Base-by-base conservation (phyloP, 2,113 vertebrate species). In the Oryctolagus cuniculus region DNA sequence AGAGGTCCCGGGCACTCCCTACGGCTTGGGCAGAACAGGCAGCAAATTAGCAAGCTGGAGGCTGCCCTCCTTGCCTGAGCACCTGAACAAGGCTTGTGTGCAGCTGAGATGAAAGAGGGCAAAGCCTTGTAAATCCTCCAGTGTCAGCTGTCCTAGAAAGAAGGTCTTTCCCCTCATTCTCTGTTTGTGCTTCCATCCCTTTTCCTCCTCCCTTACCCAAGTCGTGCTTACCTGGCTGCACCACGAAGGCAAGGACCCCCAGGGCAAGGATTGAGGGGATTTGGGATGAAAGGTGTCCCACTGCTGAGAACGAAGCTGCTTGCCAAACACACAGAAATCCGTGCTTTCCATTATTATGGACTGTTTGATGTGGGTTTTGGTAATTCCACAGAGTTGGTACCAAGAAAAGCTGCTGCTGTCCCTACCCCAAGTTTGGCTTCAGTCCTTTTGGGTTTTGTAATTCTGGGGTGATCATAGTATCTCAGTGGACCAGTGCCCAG, bases 231-330 rank as follows among this genome's bases (percentile, higher is more conserved):
- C 4, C 80, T 90, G 91, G 79, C 66, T 66, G 25, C 67, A 67
- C 13, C 70, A 64, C 44, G 84, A 44, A 95, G 38, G 78, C 22
- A 58, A 88, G 75, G 29, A 91, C 55, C 69, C 89, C 67, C 74
- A 73, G 75, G 89, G 21, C 70, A 95, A 93, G 69, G 36, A 95
- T 94, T 89, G 95, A 92, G 16, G 89, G 70, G 80, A 58, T 88
- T 80, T 55, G 49, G 91, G 87, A 89, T 95, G 74, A 95, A 97
- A 85, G 91, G 79, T 61, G 70, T 96, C 96, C 91, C 80, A 87
- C 34, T 15, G 29, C 31, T 22, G 27, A 96, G 81, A 44, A 91
- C 69, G 64, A 97, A 97, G 80, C 93, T 96, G 83, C 25, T 91
- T 91, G 27, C 95, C 91, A 94, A 38, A 87, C 82, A 75, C 24